Conservation (phyloP, 2,113 vertebrate species). For the Pseudorhombus dupliciocellatus region DNA sequence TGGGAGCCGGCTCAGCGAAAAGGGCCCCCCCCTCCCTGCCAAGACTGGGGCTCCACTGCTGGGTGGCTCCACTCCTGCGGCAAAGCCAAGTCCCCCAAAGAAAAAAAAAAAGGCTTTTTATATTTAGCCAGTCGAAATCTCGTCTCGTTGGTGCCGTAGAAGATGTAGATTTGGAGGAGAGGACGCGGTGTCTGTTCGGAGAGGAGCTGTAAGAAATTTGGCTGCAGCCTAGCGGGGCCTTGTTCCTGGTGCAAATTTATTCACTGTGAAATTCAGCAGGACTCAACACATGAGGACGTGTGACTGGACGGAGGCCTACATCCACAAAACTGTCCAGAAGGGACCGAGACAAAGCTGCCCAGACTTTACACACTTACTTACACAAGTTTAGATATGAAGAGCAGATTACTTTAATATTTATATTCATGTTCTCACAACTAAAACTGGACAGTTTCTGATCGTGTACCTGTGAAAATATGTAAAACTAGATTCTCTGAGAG, state of each 20-base stretch:
- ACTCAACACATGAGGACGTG: constrained; percentile 68
- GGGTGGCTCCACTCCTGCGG: constrained; percentile 69
- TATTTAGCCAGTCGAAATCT: constrained; percentile 59
- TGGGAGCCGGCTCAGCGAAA: constrained; percentile 71
- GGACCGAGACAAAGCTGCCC: constrained; percentile 48
- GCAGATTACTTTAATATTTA: neutral
- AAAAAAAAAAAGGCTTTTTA: constrained; percentile 52
- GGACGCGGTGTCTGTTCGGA: constrained; percentile 44
- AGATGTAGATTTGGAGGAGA: constrained; percentile 40
- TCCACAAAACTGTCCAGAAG: constrained; percentile 63
- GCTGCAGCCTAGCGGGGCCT: constrained; percentile 54
- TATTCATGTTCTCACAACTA: neutral
- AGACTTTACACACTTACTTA: constrained; percentile 46
- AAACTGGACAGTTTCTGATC: neutral
- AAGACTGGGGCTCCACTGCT: constrained; percentile 77
- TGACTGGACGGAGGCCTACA: constrained; percentile 70
- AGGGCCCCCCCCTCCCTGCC: constrained; percentile 53
- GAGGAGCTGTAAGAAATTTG: constrained; percentile 36
- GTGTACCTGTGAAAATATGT: too few species aligned
- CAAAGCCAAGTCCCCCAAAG: constrained; percentile 76
- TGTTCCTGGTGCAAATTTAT: constrained; percentile 77
- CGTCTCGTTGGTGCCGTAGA: constrained; percentile 14
- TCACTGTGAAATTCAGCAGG: constrained; percentile 74
- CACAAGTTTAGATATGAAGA: constrained; percentile 38
- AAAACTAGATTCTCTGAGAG: too few species aligned